Base-by-base conservation (phyloP, 1,140 invertebrate genomes). In the Heliothis virescens region DNA sequence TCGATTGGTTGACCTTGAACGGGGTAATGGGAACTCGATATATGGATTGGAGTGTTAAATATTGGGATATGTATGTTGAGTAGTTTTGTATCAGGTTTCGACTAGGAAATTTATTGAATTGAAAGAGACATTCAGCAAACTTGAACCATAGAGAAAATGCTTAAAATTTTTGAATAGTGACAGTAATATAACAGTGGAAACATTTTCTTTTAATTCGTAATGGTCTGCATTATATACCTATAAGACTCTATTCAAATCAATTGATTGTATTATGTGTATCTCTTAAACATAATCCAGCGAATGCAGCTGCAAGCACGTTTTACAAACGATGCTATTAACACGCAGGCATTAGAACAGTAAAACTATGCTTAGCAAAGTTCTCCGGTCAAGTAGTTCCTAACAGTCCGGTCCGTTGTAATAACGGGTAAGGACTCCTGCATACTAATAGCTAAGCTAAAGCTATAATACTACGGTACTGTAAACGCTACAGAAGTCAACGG, bases 1-100 rank as follows among this genome's bases (percentile, higher is more conserved):
- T 78, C 75, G 16, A 10, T 9, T 29, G 34, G 11, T 0, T 77
- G 50, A 78, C 62, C 75, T 78, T 78, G 75, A 67, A 67, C 52
- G 62, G 26, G 52, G 29, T 67, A 29, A 71, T 71, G 48, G 21
- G 18, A 69, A 52, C 18, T 26, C 67, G 18, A 67, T 67, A 67
- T 18, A 48, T 29, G 47, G 13, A 15, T 53, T 52, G 13, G 18
- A 12, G 48, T 13, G 26, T 53, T 50, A 69, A 53, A 13, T 50
- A 71, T 71, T 29, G 13, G 16, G 29, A 16, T 63, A n/a, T 69
- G 63, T 67, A 9, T 67, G 29, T 67, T 67, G 26, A 67, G 34
- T 41, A 41, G 34, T 41, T 41, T 41, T 41, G 34, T 41, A 41
- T 41, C 34, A 41, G 5, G 34, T 41, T 67, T 67, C 11, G 16